A percentile compares a stretch with the other conserved stretches of the same genome.
Conservation (phyloP, 35 echinoderm and acorn worm species). For the Amphiura filiformis region DNA sequence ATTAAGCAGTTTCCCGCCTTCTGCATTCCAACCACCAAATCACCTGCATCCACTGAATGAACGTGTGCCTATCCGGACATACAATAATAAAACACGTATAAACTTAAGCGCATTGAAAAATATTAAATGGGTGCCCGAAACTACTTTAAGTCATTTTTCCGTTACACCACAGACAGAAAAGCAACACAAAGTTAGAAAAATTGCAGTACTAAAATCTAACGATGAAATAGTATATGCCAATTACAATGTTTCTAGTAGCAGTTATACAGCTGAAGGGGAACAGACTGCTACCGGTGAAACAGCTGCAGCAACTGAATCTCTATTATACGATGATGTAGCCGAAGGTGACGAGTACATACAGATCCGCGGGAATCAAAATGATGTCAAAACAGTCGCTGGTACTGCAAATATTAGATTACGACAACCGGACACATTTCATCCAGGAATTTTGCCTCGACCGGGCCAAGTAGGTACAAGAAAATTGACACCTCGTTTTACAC, state of each 20-base stretch:
- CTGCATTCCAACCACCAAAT: neutral
- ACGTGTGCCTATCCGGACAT: neutral
- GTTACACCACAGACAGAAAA: neutral
- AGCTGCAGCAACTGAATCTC: neutral
- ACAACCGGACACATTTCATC: neutral
- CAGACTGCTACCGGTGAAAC: neutral
- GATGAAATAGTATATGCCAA: neutral
- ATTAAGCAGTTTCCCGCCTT: neutral
- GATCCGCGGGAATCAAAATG: constrained; percentile 6
- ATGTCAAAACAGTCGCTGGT: neutral
- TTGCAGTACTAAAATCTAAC: neutral
- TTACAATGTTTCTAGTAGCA: neutral
- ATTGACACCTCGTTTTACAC: constrained; percentile 1
- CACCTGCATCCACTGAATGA: too few species aligned
- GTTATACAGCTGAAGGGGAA: neutral
- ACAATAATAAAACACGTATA: neutral
- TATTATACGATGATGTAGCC: neutral
- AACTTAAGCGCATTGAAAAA: neutral
- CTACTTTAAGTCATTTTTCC: neutral
- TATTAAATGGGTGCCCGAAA: neutral
- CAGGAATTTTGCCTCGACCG: neutral
- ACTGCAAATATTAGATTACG: neutral
- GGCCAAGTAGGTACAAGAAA: neutral
- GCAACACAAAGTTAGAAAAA: neutral
- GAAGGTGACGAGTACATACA: neutral